Percentiles rank a stretch among this genome's conserved stretches.
phyloP scores from a whole-genome alignment of 2,113 vertebrate species.

The Urocolius indicus region DNA sequence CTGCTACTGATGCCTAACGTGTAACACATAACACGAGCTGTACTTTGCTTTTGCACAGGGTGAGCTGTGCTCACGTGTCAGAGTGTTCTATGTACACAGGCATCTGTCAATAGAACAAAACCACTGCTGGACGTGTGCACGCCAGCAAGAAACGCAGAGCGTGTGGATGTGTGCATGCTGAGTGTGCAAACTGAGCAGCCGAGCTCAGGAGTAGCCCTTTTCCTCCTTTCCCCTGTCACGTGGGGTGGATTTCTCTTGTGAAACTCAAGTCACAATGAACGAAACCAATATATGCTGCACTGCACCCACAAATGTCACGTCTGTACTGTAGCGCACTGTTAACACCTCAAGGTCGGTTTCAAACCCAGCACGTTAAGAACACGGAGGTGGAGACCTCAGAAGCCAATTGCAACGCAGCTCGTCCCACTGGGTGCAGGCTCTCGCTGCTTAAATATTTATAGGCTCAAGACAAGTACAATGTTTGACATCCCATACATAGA shows the following conservation, averaged over 20 bases:
- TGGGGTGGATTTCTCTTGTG: neutral
- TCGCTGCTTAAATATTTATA: slow-evolving; percentile 26
- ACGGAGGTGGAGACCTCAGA: neutral
- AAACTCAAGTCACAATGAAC: slow-evolving; percentile 10
- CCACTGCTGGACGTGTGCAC: neutral
- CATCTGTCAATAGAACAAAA: neutral
- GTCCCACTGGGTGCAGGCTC: slow-evolving; percentile 35
- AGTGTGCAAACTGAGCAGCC: neutral
- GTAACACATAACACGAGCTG: neutral
- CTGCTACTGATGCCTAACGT: neutral
- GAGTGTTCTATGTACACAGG: neutral
- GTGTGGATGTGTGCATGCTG: neutral
- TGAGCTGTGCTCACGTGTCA: neutral
- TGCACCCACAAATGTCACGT: neutral
- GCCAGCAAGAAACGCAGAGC: slow-evolving; percentile 3
- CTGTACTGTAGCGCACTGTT: neutral
- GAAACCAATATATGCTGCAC: neutral
- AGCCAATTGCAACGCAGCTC: slow-evolving; percentile 34
- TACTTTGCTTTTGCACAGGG: neutral
- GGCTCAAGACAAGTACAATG: slow-evolving; percentile 41
- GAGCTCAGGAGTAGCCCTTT: slow-evolving; percentile 38
- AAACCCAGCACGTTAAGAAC: neutral
- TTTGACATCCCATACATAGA: slow-evolving; percentile 35
- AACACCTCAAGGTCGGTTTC: slow-evolving; percentile 8
- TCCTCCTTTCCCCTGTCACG: neutral